These are phyloP conservation scores for Danio jaintianensis DNA, from an alignment of 2,797 vertebrate species.

Conservation along the genomic window DNA sequence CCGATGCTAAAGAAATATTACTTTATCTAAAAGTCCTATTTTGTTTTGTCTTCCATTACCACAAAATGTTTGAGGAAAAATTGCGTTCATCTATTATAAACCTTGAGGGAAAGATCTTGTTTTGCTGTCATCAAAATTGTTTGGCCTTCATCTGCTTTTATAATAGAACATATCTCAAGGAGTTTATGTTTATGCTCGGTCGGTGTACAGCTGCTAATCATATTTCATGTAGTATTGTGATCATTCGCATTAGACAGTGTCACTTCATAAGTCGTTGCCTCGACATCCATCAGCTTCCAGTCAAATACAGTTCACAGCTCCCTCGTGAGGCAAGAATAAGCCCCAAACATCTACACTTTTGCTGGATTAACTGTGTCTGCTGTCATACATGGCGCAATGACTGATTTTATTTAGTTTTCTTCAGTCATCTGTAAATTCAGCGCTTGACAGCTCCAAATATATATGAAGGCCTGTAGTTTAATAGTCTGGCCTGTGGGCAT, in stretches of 20 bases:
- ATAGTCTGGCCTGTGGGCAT: conserved; percentile 22
- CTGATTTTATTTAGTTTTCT: conserved; percentile 26
- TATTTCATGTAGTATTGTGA: conserved; percentile 37
- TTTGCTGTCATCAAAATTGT: background rate
- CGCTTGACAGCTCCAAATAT: background rate
- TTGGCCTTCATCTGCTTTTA: conserved; percentile 2
- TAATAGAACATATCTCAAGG: conserved; percentile 4
- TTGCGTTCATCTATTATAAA: background rate
- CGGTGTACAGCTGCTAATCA: conserved; percentile 31
- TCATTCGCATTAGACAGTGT: conserved; percentile 8
- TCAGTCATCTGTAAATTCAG: conserved; percentile 28
- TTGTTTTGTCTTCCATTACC: background rate
- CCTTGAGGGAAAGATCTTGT: background rate
- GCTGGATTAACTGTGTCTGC: background rate
- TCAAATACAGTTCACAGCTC: conserved; percentile 25
- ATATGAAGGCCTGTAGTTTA: conserved; percentile 29
- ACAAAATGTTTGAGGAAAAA: background rate
- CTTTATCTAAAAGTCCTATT: background rate
- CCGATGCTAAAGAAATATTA: no score
- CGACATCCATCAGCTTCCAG: conserved; percentile 25
- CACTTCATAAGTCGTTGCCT: conserved; percentile 31
- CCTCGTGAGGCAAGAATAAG: conserved; percentile 19
- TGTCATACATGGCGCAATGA: background rate
- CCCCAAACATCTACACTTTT: background rate
- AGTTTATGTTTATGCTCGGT: background rate